These are phyloP conservation scores for Casuarius casuarius DNA, from an alignment of 2,113 vertebrate species.

Conservation along the genomic window DNA sequence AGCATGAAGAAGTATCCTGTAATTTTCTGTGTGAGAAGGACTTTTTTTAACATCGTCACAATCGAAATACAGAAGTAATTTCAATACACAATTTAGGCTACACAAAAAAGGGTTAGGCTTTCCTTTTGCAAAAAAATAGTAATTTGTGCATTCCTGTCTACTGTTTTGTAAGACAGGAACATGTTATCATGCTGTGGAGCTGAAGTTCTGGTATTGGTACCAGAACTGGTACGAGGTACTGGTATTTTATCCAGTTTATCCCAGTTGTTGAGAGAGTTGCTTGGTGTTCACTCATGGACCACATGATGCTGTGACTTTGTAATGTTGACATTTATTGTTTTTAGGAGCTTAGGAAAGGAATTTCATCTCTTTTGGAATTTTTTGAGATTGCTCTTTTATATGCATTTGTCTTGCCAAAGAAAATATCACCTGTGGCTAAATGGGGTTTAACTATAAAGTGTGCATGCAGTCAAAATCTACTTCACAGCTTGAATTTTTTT, in stretches of 20 bases:
- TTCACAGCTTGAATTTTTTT: not conserved
- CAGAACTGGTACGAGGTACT: not conserved
- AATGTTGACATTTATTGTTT: not conserved
- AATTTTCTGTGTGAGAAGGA: not conserved
- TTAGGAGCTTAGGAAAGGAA: not conserved
- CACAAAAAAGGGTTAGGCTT: not conserved
- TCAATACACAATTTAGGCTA: not conserved
- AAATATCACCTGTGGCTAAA: constrained; percentile 30
- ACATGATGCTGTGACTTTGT: not conserved
- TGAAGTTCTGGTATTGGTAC: not conserved
- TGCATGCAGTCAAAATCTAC: not conserved
- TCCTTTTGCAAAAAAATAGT: not conserved
- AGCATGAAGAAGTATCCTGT: not conserved
- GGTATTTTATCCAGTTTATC: not conserved
- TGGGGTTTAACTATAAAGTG: constrained; percentile 23
- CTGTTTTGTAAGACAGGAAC: not conserved
- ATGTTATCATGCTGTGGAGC: not conserved
- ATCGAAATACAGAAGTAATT: not conserved
- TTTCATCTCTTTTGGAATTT: not conserved
- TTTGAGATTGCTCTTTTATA: not conserved
- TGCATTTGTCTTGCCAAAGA: not conserved
- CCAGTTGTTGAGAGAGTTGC: not conserved
- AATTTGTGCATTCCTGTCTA: not conserved
- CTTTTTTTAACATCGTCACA: not conserved
- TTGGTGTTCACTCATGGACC: not conserved